A percentile compares a stretch with the other conserved stretches of the same genome.
Conservation (phyloP, 2,888 invertebrate genomes). For the Ametastegia equiseti region DNA sequence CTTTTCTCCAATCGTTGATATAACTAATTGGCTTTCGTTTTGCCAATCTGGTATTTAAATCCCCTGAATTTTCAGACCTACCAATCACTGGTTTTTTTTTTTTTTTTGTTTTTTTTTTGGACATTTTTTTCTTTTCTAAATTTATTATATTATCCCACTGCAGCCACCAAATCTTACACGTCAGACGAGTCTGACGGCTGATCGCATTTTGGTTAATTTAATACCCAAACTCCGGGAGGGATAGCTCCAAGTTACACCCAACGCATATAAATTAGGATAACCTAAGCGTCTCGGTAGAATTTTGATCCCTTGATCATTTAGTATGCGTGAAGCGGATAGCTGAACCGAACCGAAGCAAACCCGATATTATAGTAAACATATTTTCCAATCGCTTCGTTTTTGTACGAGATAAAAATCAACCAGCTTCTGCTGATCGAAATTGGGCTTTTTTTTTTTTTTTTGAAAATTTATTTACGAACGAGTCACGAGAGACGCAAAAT, state of each 20-base stretch:
- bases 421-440: no score
- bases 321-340: conserved; percentile 1
- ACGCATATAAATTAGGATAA: conserved; percentile 26
- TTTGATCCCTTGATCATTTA: not conserved
- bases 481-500: no score
- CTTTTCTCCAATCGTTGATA: no score
- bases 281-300: not conserved
- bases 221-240: conserved; percentile 6
- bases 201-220: conserved; percentile 26
- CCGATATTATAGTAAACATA: not conserved
- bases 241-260: not conserved
- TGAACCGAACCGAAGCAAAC: not conserved
- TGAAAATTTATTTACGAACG: no score
- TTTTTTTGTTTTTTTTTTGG: no score
- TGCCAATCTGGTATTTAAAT: no score
- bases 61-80: no score
- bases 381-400: not conserved
- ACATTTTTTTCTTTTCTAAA: not conserved
- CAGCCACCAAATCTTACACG: not conserved
- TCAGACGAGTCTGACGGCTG: conserved; percentile 5
- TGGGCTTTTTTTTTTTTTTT: no score
- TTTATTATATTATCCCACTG: not conserved
- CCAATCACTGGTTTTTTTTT: no score
- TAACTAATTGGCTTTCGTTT: no score
- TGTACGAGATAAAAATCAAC: not conserved